phyloP scores from a whole-genome alignment of 2,888 invertebrate genomes.

The Corythucha ciliata region DNA sequence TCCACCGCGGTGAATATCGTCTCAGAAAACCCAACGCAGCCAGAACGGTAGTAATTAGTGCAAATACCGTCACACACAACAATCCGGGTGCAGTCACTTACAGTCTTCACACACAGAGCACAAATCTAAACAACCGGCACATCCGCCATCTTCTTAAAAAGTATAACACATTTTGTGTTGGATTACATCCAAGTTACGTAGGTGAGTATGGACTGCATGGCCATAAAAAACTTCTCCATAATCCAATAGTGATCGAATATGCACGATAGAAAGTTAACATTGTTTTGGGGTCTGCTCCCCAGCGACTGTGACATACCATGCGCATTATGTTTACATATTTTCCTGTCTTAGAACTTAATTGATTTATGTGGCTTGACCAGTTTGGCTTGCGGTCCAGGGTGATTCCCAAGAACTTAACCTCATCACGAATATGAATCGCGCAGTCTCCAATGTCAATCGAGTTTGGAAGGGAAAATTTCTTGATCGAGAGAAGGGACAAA shows the following conservation, averaged over 20 bases:
- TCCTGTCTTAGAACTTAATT: conserved; percentile 1
- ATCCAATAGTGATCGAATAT: conserved; percentile 1
- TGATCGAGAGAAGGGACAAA: conserved; percentile 15
- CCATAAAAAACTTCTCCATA: conserved; percentile 4
- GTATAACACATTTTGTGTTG: too few relatives aligned
- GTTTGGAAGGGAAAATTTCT: too few relatives aligned
- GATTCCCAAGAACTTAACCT: conserved; percentile 8
- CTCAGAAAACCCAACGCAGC: too few relatives aligned
- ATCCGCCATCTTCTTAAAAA: too few relatives aligned
- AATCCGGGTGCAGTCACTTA: too few relatives aligned
- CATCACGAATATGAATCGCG: not conserved
- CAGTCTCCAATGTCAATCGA: conserved; percentile 13
- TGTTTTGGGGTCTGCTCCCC: conserved; percentile 7
- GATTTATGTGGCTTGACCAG: conserved; percentile 2
- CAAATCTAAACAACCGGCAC: too few relatives aligned
- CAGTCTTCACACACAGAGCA: too few relatives aligned
- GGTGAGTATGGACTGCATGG: too few relatives aligned
- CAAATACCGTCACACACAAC: too few relatives aligned
- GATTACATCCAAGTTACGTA: too few relatives aligned
- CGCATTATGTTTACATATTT: conserved; percentile 4
- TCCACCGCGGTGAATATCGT: too few relatives aligned
- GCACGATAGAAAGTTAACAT: conserved; percentile 7
- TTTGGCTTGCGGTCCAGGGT: not conserved
- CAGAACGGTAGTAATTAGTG: too few relatives aligned
- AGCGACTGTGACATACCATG: not conserved